A percentile compares a stretch with the other conserved stretches of the same genome.
phyloP scores from a whole-genome alignment of 1,140 invertebrate species.

The Galleria mellonella region DNA sequence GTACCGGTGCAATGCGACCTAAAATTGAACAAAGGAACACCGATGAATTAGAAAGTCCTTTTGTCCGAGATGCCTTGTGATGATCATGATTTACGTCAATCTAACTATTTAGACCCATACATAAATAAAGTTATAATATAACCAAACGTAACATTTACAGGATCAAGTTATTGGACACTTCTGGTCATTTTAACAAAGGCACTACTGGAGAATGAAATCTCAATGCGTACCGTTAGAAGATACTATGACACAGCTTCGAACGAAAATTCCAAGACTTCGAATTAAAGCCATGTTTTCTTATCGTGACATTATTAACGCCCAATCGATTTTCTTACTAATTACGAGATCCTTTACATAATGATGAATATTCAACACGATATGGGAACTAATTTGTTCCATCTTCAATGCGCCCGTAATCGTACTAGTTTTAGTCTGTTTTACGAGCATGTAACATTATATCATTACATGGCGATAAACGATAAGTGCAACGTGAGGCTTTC shows the following conservation, averaged over 20 bases:
- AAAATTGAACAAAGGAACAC: constrained; percentile 23
- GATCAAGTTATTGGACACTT: constrained; percentile 7
- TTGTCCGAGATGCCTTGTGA: constrained; percentile 23
- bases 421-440: constrained; percentile 54
- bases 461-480: constrained; percentile 61
- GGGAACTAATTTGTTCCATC: constrained; percentile 32
- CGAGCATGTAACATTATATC: constrained; percentile 62
- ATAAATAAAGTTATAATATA: constrained; percentile 22
- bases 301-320: constrained; percentile 18
- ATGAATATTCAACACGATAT: constrained; percentile 46
- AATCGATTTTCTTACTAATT: constrained; percentile 34
- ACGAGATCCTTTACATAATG: constrained; percentile 30
- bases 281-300: constrained; percentile 10
- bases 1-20: constrained; percentile 21
- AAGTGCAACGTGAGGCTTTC: constrained; percentile 55
- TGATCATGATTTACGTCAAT: constrained; percentile 39
- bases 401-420: constrained; percentile 21
- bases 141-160: no score
- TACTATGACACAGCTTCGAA: constrained; percentile 14
- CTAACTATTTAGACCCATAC: constrained; percentile 14
- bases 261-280: constrained; percentile 1
- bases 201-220: constrained; percentile 8
- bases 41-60: constrained; percentile 28
- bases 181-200: constrained; percentile 26
- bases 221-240: constrained; percentile 25